Base-by-base conservation (phyloP, 2,797 vertebrate genomes). In the Parotocinclus haroldoi region DNA sequence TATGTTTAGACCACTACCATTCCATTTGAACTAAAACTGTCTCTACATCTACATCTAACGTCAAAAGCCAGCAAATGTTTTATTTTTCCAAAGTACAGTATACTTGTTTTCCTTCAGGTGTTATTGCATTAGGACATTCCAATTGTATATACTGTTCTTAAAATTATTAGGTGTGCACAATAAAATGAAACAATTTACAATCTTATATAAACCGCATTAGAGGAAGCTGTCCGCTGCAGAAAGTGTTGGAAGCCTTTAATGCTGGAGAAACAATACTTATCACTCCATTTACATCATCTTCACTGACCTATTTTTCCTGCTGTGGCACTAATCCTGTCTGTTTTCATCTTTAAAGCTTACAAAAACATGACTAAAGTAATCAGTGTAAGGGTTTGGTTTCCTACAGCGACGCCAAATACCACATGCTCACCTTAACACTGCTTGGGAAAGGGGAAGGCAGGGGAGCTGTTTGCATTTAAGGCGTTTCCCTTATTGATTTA, bases 331-430 rank as follows among this genome's bases (percentile, higher is more conserved):
- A 87, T 85, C 82, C 77, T 7, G 58, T 66, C 59, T 61, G 27
- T 73, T 81, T 88, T 86, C 81, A 88, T 85, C 84, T 86, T 71
- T 79, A 73, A 88, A 83, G 80, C 86, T 82, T 87, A 81, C 74
- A 82, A 82, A 82, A 90, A 89, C 85, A 88, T 17, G 14, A 18
- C 68, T 82, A 84, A 87, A 87, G 84, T 79, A 87, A 89, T 85
- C 87, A 87, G 88, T 84, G 84, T 78, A 82, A 74, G 79, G 83
- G 81, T 84, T 85, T 62, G 83, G 85, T 88, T 89, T 88, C 87
- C 82, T 76, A 49, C 40, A 1, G 42, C 44, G 38, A 18, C 78
- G 88, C 89, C 89, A 91, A 90, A 83, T 79, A 84, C 84, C 82
- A 88, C 87, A 89, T 74, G 61, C 80, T 84, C 80, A 82, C 84